Evolutionary conservation across 1,140 invertebrate genomes (phyloP), one percentile per base, ranked within the genome.

Genomic region (Bombus cullumanus): DNA sequence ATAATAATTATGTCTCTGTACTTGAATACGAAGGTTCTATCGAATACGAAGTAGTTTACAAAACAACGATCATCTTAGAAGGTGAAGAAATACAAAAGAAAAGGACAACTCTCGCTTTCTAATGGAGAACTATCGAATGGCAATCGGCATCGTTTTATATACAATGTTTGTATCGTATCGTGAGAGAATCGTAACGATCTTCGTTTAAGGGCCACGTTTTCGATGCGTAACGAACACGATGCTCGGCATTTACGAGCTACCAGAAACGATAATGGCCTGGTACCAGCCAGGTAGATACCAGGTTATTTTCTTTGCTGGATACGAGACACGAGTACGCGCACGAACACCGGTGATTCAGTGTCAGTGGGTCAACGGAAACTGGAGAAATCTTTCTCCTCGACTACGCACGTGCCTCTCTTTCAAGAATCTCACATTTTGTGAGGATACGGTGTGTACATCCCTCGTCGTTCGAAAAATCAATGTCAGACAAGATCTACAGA

Each of bases 341-440:
- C 73, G 37, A 62, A 78, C 68, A 83, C 76, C 43, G 62, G 88
- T 91, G 90, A 94, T 94, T 94, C 93, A 94, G 93, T 94, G 94
- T 95, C 92, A 95, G 94, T 95, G 90, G 94, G 94, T 95, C 94
- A 95, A 86, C 90, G 90, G 91, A 92, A 92, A 91, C 89, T 77
- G 85, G 94, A 94, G 94, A 94, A 94, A 94, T 94, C 93, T 93
- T 93, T 92, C 85, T 83, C 76, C 80, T 66, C 78, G 80, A 83
- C 68, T 80, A 85, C 86, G 86, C 84, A 90, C 87, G 85, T 89
- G 89, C 76, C 85, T 88, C 73, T 86, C 83, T 74, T 72, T 83
- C 82, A 31, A 47, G 62, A 37, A 89, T 84, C 68, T 81, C 53
- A 43, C 37, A 68, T 57, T 71, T 76, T 28, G 62, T 10, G 28